phyloP scores from a whole-genome alignment of 2,888 invertebrate genomes.

The Proisotoma minuta region DNA sequence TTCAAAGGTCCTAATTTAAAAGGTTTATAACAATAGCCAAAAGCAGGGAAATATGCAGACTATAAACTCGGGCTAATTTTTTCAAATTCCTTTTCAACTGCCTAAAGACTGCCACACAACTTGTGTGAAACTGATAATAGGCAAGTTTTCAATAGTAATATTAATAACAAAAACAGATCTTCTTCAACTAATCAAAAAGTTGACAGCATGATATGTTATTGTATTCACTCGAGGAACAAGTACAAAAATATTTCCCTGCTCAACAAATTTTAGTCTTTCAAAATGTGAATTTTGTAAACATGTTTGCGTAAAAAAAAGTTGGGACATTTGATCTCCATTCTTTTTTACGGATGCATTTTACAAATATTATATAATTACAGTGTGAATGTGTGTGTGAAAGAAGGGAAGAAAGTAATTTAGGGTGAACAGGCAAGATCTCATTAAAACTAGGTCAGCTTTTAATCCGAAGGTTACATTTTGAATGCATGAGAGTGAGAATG shows the following conservation, averaged over 20 bases:
- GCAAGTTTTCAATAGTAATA: constrained; percentile 9
- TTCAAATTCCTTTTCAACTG: constrained; percentile 20
- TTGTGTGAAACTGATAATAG: constrained; percentile 23
- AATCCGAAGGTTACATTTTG: neutral
- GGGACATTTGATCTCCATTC: neutral
- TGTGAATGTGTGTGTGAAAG: neutral
- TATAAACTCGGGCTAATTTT: constrained; percentile 30
- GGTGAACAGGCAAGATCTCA: constrained; percentile 2
- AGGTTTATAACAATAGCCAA: constrained; percentile 36
- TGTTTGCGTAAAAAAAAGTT: constrained; percentile 25
- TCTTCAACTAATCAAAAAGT: neutral
- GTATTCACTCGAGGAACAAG: constrained; percentile 10
- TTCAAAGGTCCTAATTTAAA: constrained; percentile 19
- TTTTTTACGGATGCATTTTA: constrained; percentile 9
- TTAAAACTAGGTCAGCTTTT: neutral
- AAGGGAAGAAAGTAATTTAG: neutral
- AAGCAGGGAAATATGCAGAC: constrained; percentile 43
- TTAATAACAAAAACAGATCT: neutral
- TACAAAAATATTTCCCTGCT: constrained; percentile 45
- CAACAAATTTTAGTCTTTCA: constrained; percentile 47
- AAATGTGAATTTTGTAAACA: constrained; percentile 23
- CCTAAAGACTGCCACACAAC: constrained; percentile 33
- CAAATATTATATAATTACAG: no score
- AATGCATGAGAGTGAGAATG: constrained; percentile 1
- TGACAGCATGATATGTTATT: constrained; percentile 4